Conservation (phyloP, 92 coral and sea anemone genomes). For the Epizoanthus ramosus region DNA sequence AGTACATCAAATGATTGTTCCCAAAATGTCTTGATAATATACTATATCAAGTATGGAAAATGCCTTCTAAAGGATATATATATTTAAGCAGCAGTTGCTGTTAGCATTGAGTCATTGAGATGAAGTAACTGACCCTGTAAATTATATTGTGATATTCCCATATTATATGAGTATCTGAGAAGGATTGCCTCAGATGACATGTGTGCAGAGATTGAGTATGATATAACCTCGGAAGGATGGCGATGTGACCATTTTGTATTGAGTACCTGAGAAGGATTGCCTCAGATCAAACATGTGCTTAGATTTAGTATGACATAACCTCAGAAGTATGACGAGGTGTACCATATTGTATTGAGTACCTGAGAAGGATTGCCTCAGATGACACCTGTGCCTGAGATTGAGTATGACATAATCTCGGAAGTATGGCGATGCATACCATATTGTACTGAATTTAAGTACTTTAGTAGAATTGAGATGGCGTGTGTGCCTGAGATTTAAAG, state of each 20-base stretch:
- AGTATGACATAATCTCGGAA: slow-evolving; percentile 10
- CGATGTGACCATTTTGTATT: slow-evolving; percentile 1
- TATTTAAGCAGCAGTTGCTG: no score
- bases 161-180: not conserved
- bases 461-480: not conserved
- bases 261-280: not conserved
- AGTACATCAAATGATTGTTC: no score
- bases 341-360: slow-evolving; percentile 1
- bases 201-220: not conserved
- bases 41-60: no score
- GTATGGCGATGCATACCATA: slow-evolving; percentile 14
- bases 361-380: not conserved
- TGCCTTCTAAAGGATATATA: no score
- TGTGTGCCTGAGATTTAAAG: no score
- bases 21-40: no score
- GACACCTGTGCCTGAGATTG: not conserved
- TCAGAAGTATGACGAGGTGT: slow-evolving; percentile 19
- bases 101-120: no score
- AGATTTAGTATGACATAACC: not conserved
- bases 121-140: no score
- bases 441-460: not conserved
- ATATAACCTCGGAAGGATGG: not conserved
- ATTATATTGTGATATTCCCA: not conserved
- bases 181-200: not conserved
- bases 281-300: not conserved